Base-by-base conservation (phyloP, 2,888 invertebrate genomes). In the Alloscopus bannaensis region DNA sequence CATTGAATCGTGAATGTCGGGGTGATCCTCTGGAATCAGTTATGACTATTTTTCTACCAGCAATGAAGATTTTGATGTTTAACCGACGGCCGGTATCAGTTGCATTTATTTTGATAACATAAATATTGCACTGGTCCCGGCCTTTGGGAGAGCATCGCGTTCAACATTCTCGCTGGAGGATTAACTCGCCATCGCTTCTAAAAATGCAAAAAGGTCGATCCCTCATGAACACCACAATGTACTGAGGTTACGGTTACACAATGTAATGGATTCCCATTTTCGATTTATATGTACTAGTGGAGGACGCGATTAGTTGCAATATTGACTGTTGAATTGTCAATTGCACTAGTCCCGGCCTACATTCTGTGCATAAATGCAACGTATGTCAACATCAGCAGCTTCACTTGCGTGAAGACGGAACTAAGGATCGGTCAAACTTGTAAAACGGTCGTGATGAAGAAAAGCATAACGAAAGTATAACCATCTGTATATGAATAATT, bases 321-420 rank as follows among this genome's bases (percentile, higher is more conserved):
- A 83, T 85, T 85, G 80, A 71, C 64, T 75, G 60, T 52, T 28
- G 60, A 36, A 57, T 42, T 42, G 69, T 82, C 82, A 86, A 86
- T 86, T 86, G 86, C 86, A 86, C 86, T 86, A 81, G 83, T 86
- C 86, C 86, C 86, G 86, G 86, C 86, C 86, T 86, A 83, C 84
- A 80, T 68, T 81, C 77, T 29, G 65, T 78, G 69, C 80, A 80
- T 80, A 64, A 60, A 73, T 57, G 77, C 72, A 62, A 45, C 82
- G 2, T 55, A 8, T 36, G 36, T 13, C 8, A 36, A 36, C 6
- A 36, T 36, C 36, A 36, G 36, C 18, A n/a, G n/a, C n/a, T n/a
- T n/a, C n/a, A n/a, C n/a, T n/a, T n/a, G n/a, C n/a, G n/a, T n/a
- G n/a, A n/a, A n/a, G n/a, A n/a, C n/a, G n/a, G n/a, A n/a, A n/a